Evolutionary conservation across 1,140 invertebrate genomes (phyloP), one percentile per base, ranked within the genome.

Genomic region (Mizuhopecten yessoensis): DNA sequence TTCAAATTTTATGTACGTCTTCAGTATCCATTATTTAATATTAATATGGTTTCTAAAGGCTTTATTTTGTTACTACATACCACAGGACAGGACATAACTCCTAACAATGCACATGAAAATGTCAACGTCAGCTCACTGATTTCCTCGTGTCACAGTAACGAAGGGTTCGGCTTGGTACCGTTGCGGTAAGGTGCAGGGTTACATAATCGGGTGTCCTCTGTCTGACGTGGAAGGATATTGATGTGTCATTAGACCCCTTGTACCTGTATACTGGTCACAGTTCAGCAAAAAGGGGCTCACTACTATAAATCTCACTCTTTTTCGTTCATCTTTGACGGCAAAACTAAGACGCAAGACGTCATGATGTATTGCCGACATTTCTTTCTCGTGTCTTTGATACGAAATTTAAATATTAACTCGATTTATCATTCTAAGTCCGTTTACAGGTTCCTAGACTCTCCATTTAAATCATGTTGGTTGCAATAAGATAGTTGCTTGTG

Each of bases 261-360:
- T 29, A 29, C 57, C 23, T 17, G 5, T 17, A 75, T 11, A 29
- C 57, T 29, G 57, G 23, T 75, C 57, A 75, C 57, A 75, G 57
- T 75, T 75, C 57, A 75, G 57, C 57, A 75, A 75, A 9, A 29
- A 75, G 23, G n/a, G n/a, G 57, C 23, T 75, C 57, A 9, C 57
- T 29, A 75, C 57, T 29, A 75, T 75, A 75, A 75, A 75, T 75
- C 57, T 75, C n/a, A n/a, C 57, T 75, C 57, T n/a, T 75, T 75
- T n/a, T 75, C 57, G 57, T 75, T 75, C 57, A 29, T 75, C 57
- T 75, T 75, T 75, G 57, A 75, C 57, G 17, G 29, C 57, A 29
- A n/a, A 0, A 29, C 57, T 75, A 75, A 75, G n/a, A 29, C 57
- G 57, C n/a, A 75, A 75, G 57, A 75, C 57, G 7, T 75, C 20